Evolutionary conservation across 2,113 vertebrate species (phyloP).

Genomic region (Phoxinus phoxinus): DNA sequence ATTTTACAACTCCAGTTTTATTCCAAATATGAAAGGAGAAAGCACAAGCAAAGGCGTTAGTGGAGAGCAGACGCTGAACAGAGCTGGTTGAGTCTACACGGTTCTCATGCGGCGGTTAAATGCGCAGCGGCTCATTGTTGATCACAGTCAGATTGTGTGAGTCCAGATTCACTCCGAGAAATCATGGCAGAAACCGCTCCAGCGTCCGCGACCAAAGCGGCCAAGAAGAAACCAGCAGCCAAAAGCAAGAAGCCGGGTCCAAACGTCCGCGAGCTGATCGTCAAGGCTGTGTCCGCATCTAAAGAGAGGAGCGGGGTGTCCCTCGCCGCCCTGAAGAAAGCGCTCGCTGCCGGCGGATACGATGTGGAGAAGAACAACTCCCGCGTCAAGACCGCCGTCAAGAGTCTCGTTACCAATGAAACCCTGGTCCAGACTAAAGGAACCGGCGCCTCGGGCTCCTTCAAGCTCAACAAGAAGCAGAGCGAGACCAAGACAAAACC

Average conservation of each 20-base stretch:
- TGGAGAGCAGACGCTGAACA: too few species aligned
- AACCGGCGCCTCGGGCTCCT: neutral
- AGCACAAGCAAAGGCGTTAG: neutral
- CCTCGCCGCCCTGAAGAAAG: slow-evolving; percentile 31
- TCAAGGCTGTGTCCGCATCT: slow-evolving; percentile 3
- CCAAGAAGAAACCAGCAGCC: neutral
- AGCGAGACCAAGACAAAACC: neutral
- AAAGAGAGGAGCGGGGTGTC: slow-evolving; percentile 3
- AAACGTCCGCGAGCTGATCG: neutral
- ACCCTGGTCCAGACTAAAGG: neutral
- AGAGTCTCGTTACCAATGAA: neutral
- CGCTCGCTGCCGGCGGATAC: neutral
- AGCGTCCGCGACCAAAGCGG: neutral
- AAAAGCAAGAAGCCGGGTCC: neutral
- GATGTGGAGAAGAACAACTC: slow-evolving; percentile 31
- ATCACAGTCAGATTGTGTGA: neutral
- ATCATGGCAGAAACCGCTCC: slow-evolving; percentile 25
- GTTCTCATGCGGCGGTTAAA: too few species aligned
- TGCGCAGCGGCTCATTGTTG: too few species aligned
- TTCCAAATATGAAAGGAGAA: too few species aligned
- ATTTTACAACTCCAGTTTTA: too few species aligned
- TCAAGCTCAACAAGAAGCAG: neutral
- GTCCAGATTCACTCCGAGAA: neutral
- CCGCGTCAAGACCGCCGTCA: neutral
- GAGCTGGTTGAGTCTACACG: too few species aligned